These are phyloP conservation scores for Idaea straminata DNA, from an alignment of 2,888 invertebrate genomes.

Conservation along the genomic window DNA sequence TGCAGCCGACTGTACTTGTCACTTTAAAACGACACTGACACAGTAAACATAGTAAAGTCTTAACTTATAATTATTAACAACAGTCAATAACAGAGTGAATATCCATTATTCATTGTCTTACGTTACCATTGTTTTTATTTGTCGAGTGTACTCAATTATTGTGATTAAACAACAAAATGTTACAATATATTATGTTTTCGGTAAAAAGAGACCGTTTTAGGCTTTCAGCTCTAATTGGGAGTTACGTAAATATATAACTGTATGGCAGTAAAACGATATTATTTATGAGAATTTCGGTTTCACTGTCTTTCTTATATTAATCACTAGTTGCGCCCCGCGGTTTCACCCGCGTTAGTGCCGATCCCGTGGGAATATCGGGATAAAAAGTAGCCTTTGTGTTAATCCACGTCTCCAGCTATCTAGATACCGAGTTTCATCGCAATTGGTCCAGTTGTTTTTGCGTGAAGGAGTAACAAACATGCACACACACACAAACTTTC, in stretches of 20 bases:
- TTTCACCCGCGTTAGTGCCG: no score
- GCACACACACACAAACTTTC: no score
- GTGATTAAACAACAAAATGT: background rate
- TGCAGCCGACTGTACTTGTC: no score
- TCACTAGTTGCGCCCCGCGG: no score
- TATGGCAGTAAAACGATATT: background rate
- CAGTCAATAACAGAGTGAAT: background rate
- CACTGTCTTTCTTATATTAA: background rate
- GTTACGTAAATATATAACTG: background rate
- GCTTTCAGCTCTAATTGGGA: background rate
- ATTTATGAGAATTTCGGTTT: background rate
- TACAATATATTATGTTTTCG: background rate
- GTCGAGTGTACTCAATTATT: background rate
- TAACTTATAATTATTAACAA: background rate
- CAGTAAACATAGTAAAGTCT: no score
- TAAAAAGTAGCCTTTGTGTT: no score
- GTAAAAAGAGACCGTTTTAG: background rate
- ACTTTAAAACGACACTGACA: no score
- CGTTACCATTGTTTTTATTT: background rate
- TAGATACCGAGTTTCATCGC: no score
- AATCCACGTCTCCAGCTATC: no score
- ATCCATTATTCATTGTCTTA: background rate
- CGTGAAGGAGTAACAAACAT: no score
- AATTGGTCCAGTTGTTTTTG: no score
- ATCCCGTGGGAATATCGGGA: no score